Base-by-base conservation (phyloP, 2,113 vertebrate genomes). In the Trogon surrucura region DNA sequence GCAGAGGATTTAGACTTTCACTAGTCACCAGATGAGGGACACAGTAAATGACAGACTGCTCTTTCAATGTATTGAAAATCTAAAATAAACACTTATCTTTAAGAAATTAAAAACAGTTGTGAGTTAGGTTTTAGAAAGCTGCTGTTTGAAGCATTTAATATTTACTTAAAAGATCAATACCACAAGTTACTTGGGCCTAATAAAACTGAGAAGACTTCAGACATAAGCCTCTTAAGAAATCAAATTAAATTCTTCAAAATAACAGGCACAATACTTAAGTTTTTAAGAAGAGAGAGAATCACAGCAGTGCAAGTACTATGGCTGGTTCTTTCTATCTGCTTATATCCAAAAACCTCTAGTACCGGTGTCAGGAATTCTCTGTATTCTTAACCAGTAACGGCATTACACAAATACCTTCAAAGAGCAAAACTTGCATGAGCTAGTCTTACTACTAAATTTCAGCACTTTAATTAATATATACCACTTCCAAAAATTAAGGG, bases 151-250 rank as follows among this genome's bases (percentile, higher is more conserved):
- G 72, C 61, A 64, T 65, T 94, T 94, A 79, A 26, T 53, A 82
- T 75, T 91, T 93, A 85, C 70, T 93, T 88, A 91, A 69, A 89
- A 91, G 90, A 95, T 94, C 84, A 81, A 93, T 95, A 91, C 45
- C 32, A 82, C 61, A 53, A 88, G 85, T 85, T 87, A 36, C 62
- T 53, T 66, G 26, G 70, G 93, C 62, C 34, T 89, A 89, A 93
- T 93, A 96, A 89, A 96, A 79, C 34, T 45, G 38, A 53, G 41
- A 92, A 45, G 23, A 89, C 36, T 89, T 89, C 77, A 89, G 64
- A 78, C 15, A 78, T 80, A 91, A 96, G 73, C 58, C 27, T 85
- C 44, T 90, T 75, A 65, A 89, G 47, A 81, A 85, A 80, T 70
- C 21, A 85, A 90, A 93, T 83, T 61, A 91, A 94, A 93, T 70